Evolutionary conservation across 2,797 vertebrate species (phyloP).

Genomic region (Tarsius wallacei): DNA sequence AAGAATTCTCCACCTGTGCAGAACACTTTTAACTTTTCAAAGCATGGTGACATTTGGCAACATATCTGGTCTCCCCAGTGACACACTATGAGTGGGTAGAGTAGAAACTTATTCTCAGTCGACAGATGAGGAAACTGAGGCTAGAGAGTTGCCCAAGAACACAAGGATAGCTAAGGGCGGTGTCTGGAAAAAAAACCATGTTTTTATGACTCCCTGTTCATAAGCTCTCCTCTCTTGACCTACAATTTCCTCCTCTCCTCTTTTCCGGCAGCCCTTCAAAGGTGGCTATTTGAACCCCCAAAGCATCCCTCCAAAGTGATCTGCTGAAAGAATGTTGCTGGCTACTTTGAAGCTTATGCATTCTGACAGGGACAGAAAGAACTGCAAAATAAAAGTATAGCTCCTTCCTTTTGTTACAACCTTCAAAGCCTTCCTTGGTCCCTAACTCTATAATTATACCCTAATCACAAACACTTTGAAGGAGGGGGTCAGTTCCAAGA

Average conservation of each 20-base stretch:
- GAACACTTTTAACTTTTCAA: background rate
- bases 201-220: background rate
- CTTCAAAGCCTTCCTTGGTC: conserved; percentile 55
- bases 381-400: background rate
- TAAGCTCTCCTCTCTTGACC: background rate
- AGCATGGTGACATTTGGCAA: background rate
- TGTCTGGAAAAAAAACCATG: background rate
- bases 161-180: background rate
- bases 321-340: background rate
- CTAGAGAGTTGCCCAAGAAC: background rate
- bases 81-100: background rate
- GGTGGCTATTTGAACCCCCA: background rate
- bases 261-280: background rate
- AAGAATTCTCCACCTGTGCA: background rate
- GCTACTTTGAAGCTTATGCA: background rate
- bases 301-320: background rate
- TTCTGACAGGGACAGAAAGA: background rate
- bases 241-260: too few relatives aligned
- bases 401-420: conserved; percentile 43
- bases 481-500: conserved; percentile 81
- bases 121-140: background rate
- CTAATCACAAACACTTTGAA: conserved; percentile 73
- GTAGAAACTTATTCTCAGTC: background rate
- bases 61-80: background rate
- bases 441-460: conserved; percentile 86